A percentile compares a stretch with the other conserved stretches of the same genome.
Conservation (phyloP, 2,113 vertebrate species). For the Forbesichthys agassizii region DNA sequence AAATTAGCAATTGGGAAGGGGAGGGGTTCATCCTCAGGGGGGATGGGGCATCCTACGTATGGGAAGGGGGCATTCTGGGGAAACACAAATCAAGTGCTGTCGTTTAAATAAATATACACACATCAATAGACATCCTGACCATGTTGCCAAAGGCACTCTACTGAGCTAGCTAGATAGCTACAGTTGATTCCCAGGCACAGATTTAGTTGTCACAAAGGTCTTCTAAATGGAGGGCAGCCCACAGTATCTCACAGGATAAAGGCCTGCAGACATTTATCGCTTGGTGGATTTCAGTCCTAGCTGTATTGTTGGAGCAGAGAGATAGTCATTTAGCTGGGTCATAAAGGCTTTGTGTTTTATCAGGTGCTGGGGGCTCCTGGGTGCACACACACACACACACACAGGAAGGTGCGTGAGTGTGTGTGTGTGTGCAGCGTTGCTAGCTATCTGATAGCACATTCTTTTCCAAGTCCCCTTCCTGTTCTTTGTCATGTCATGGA, state of each 20-base stretch:
- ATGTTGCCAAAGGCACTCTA: no score
- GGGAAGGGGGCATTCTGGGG: background rate
- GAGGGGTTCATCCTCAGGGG: slow-evolving; percentile 49
- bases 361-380: slow-evolving; percentile 54
- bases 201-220: no score
- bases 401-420: slow-evolving; percentile 32
- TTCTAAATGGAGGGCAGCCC: no score
- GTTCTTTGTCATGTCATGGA: slow-evolving; percentile 46
- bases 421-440: slow-evolving; percentile 33
- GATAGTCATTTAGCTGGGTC: background rate
- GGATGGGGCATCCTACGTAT: slow-evolving; percentile 2
- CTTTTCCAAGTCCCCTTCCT: slow-evolving; percentile 50
- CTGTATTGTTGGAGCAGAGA: no score
- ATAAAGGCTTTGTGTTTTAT: slow-evolving; percentile 57
- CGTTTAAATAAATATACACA: no score
- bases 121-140: no score
- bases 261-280: no score
- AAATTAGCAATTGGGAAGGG: slow-evolving; percentile 68
- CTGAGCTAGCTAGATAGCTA: no score
- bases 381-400: slow-evolving; percentile 17
- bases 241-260: no score
- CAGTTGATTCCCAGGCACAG: no score
- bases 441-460: slow-evolving; percentile 54
- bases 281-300: no score
- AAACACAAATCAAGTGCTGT: no score